Base-by-base conservation (phyloP, 92 coral and sea anemone genomes). In the Umimayanthus kanabou region DNA sequence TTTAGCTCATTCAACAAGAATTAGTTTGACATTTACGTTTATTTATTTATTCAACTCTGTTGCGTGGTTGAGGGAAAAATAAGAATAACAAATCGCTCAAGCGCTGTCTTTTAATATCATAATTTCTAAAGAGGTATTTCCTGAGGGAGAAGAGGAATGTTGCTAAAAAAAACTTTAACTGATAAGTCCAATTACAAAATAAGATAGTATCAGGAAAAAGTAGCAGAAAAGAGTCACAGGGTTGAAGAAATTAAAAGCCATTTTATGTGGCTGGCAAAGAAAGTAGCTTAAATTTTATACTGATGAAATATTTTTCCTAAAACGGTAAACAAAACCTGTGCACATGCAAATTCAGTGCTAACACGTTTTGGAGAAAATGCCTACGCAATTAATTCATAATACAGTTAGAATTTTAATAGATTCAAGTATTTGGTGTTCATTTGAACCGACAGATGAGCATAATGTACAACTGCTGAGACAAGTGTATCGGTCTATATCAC, bases 61-160 rank as follows among this genome's bases (percentile, higher is more conserved):
- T 78, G 64, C 85, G 42, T 53, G 85, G 85, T 82, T 82, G 85
- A 82, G 58, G 23, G 57, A 66, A 29, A 2, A 65, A 82, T 23
- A 82, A 82, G 85, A 82, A 82, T 82, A 65, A 28, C 40, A 39
- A 25, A 30, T 39, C 23, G 75, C 67, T 82, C 76, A 82, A 66
- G 29, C 76, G 47, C 76, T 20, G 26, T 0, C 26, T 82, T 39
- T 18, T 20, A 22, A 18, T 37, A 39, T 81, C 43, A 4, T 39
- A 25, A 82, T 39, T n/a, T 25, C 71, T 30, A 69, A 55, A 29
- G 72, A n/a, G 11, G n/a, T 73, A 73, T 65, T 42, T 82, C 76
- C 49, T 43, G 8, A 66, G 75, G 64, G 49, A 58, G 33, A 23
- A 40, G 23, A 37, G 28, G 9, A 64, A 39, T 57, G 28, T 76